Evolutionary conservation across 1,140 invertebrate species (phyloP).

Genomic region (Trinorchestia longiramus): DNA sequence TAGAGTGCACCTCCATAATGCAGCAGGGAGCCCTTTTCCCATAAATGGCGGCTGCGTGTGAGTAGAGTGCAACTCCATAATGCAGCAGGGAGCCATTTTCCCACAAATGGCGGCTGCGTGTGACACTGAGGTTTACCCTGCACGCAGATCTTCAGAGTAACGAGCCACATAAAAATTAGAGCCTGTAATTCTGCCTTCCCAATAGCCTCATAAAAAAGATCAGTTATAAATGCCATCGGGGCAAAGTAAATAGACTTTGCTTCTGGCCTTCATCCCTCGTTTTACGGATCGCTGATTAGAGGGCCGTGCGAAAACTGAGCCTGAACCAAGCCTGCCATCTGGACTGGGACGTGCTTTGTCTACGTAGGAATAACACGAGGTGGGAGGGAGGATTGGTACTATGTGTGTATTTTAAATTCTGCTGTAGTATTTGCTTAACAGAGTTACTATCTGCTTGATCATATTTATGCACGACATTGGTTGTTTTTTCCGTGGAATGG

Average conservation of each 20-base stretch:
- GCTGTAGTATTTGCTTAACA: too few species aligned
- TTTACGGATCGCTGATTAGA: constrained; percentile 34
- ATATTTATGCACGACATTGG: too few species aligned
- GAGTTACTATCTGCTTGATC: too few species aligned
- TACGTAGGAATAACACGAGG: too few species aligned
- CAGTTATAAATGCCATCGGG: constrained; percentile 51
- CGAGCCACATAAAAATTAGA: constrained; percentile 48
- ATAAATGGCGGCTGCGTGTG: not conserved
- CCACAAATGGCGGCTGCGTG: not conserved
- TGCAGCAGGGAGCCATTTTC: not conserved
- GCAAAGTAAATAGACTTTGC: constrained; percentile 29
- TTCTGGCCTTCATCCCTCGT: constrained; percentile 29
- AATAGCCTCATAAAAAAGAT: constrained; percentile 49
- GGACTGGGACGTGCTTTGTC: too few species aligned
- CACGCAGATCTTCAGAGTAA: constrained; percentile 54
- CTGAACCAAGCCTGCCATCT: not conserved
- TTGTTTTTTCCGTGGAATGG: too few species aligned
- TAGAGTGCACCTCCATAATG: not conserved
- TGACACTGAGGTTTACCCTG: constrained; percentile 16
- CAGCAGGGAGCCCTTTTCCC: not conserved
- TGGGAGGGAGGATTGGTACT: too few species aligned
- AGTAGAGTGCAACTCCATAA: not conserved
- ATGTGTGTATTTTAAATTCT: too few species aligned
- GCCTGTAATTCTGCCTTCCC: constrained; percentile 34
- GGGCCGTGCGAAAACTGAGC: not conserved